These are phyloP conservation scores for Eupithecia subfuscata DNA, from an alignment of 2,888 invertebrate genomes.

Conservation along the genomic window DNA sequence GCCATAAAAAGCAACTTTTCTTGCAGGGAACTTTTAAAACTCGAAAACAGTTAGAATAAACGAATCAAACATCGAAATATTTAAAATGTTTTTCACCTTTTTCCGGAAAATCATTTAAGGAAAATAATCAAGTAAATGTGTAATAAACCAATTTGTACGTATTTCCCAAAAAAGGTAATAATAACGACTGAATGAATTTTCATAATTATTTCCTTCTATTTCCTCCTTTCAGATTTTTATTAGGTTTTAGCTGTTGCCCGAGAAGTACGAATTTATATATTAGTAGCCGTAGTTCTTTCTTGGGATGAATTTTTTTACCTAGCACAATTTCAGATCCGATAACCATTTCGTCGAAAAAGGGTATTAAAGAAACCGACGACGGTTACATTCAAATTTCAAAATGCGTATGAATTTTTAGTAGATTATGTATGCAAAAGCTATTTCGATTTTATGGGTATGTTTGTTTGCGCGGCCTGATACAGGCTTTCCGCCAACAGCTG, in stretches of 20 bases:
- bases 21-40: not conserved
- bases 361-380: not conserved
- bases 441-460: not conserved
- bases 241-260: too few relatives aligned
- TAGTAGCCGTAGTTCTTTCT: not conserved
- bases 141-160: not conserved
- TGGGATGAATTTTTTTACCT: not conserved
- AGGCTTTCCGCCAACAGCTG: constrained; percentile 45
- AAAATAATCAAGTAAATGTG: not conserved
- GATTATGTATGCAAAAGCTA: not conserved
- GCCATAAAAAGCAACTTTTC: too few relatives aligned
- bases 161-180: not conserved
- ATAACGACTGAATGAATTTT: not conserved
- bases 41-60: not conserved
- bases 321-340: not conserved
- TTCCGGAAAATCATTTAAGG: not conserved
- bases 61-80: too few relatives aligned
- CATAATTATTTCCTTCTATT: not conserved
- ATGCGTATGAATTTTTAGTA: not conserved
- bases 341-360: not conserved
- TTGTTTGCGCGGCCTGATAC: constrained; percentile 47
- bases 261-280: not conserved
- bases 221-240: not conserved
- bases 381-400: not conserved
- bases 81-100: too few relatives aligned